Base-by-base conservation (phyloP, 1,140 invertebrate genomes). In the Hermetia illucens region DNA sequence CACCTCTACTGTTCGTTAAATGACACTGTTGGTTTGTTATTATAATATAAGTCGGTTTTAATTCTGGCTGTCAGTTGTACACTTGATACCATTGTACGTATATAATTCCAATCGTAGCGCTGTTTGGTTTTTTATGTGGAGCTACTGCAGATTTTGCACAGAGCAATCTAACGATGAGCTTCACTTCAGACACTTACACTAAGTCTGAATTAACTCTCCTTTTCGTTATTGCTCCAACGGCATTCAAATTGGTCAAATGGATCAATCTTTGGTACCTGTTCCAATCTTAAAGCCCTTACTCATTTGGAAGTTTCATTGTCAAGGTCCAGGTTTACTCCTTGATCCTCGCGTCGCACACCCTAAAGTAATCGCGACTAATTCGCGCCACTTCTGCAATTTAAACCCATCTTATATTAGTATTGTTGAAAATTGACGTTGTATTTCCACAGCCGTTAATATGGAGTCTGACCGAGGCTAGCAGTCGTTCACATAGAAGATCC, bases 131-230 rank as follows among this genome's bases (percentile, higher is more conserved):
- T 29, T 41, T 43, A 12, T 39, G 6, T 10, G 47, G 47, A 5
- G 36, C 30, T 6, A 46, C 43, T 15, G 35, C 42, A 5, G 45
- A 16, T 35, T 42, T 41, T 8, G 40, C 24, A 21, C 40, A 39
- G n/a, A 46, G n/a, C 5, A 48, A 21, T 24, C 10, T 27, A 3
- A 37, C 31, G 16, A 9, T 21, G 8, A 43, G 35, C 29, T 30
- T 32, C 15, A 32, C 39, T 4, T 25, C 15, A 15, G 31, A 5
- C 12, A 22, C 25, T 40, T 44, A 46, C 3, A 54, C 43, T 12
- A 60, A 39, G 10, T 58, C 44, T 3, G 53, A 51, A 6, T 57
- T 33, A 6, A 59, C 40, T 12, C 34, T 42, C 32, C 54, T 27
- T 34, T 58, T 58, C 1, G 54, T 53, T 1, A 45, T 36, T 6